Evolutionary conservation across 2,888 invertebrate genomes (phyloP).

Genomic region (Latrodectus elegans): DNA sequence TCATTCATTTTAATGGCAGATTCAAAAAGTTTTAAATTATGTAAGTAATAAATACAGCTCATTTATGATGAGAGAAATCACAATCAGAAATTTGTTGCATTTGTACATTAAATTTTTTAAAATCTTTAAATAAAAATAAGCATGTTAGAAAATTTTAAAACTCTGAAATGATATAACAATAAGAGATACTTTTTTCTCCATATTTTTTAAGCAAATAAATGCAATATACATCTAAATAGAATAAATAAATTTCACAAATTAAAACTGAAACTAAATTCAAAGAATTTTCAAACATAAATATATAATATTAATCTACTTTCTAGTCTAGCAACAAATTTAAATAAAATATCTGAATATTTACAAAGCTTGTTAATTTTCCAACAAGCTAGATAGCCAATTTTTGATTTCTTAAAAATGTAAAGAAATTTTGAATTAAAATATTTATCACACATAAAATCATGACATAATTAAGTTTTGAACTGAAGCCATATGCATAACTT

Average conservation of each 20-base stretch:
- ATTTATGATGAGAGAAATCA: not conserved
- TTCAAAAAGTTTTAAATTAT: too few relatives aligned
- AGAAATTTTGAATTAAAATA: not conserved
- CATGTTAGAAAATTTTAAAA: not conserved
- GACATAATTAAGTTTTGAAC: not conserved
- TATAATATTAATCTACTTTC: conserved; percentile 4
- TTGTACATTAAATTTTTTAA: not conserved
- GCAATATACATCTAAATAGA: not conserved
- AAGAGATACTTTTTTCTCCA: not conserved
- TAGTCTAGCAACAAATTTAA: conserved; percentile 42
- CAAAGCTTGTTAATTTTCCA: conserved; percentile 4
- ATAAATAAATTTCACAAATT: not conserved
- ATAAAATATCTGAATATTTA: conserved; percentile 43
- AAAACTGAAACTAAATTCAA: not conserved
- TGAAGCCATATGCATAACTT: not conserved
- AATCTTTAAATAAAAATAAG: not conserved
- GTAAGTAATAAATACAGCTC: too few relatives aligned
- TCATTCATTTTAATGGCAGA: too few relatives aligned
- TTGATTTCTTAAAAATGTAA: not conserved
- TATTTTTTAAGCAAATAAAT: not conserved
- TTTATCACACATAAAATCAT: not conserved
- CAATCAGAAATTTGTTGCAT: not conserved
- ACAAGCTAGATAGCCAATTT: not conserved
- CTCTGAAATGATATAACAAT: conserved; percentile 1
- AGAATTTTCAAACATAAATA: not conserved